Conservation (phyloP, 2,797 vertebrate species). For the Todus mexicanus region DNA sequence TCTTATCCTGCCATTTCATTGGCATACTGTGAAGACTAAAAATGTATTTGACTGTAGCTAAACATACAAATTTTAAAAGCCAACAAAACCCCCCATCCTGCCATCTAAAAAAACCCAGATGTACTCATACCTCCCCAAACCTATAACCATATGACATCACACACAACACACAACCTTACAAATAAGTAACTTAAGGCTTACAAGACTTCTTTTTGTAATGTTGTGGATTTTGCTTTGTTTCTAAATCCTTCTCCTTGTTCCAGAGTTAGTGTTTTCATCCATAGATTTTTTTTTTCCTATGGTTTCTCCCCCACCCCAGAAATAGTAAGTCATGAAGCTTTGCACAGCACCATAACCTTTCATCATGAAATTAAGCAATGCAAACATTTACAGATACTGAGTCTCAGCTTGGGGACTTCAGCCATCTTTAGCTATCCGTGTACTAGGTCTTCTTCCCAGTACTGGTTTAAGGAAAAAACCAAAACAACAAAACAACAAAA, state of each 20-base stretch:
- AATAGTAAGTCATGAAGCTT: background rate
- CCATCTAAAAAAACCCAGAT: background rate
- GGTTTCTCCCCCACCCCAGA: too few relatives aligned
- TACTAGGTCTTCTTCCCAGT: background rate
- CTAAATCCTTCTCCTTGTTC: background rate
- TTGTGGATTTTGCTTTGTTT: background rate
- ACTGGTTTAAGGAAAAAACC: background rate
- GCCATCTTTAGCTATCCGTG: background rate
- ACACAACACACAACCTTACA: background rate
- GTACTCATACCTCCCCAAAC: background rate
- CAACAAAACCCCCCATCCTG: background rate
- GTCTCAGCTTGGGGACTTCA: background rate
- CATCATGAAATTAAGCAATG: background rate
- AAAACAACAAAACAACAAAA: background rate
- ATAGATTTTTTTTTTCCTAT: background rate
- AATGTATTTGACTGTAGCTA: background rate
- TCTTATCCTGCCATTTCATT: background rate
- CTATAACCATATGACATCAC: background rate
- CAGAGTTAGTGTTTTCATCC: background rate
- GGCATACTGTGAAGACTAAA: background rate
- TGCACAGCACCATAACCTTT: background rate
- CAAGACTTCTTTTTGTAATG: background rate
- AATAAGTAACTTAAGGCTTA: background rate
- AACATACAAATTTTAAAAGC: background rate
- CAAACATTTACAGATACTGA: background rate